phyloP scores from a whole-genome alignment of 2,888 invertebrate species.

The Boloria selene region DNA sequence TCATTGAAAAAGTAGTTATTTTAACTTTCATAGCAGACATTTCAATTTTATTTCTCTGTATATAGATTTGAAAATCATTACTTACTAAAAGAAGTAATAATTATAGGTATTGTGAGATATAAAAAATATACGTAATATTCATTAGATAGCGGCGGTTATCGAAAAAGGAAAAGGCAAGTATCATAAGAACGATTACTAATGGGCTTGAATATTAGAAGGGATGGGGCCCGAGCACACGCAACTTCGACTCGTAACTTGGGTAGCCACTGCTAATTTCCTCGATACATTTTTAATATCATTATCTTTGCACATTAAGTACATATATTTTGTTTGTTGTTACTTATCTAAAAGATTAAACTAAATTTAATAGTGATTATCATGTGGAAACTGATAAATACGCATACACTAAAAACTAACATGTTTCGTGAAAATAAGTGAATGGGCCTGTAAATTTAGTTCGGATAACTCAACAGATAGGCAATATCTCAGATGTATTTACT shows the following conservation, averaged over 20 bases:
- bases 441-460: too few species aligned
- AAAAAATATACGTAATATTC: conserved; percentile 20
- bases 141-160: conserved; percentile 21
- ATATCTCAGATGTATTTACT: too few species aligned
- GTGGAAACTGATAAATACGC: background rate
- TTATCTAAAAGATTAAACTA: background rate
- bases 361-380: background rate
- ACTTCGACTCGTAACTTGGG: conserved; percentile 47
- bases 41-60: too few species aligned
- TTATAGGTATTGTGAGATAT: conserved; percentile 3
- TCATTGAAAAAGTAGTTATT: too few species aligned
- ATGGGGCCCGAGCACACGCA: conserved; percentile 49
- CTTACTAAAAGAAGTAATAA: conserved; percentile 9
- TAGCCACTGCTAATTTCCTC: conserved; percentile 40
- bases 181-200: conserved; percentile 48
- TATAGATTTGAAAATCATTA: too few species aligned
- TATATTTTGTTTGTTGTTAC: background rate
- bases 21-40: too few species aligned
- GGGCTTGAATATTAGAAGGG: conserved; percentile 53
- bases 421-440: too few species aligned
- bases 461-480: too few species aligned
- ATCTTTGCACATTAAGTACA: conserved; percentile 42
- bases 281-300: conserved; percentile 54
- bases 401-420: too few species aligned
- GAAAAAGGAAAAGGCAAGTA: conserved; percentile 33